Base-by-base conservation (phyloP, 1,140 invertebrate genomes). In the Aleiodes sp. region DNA sequence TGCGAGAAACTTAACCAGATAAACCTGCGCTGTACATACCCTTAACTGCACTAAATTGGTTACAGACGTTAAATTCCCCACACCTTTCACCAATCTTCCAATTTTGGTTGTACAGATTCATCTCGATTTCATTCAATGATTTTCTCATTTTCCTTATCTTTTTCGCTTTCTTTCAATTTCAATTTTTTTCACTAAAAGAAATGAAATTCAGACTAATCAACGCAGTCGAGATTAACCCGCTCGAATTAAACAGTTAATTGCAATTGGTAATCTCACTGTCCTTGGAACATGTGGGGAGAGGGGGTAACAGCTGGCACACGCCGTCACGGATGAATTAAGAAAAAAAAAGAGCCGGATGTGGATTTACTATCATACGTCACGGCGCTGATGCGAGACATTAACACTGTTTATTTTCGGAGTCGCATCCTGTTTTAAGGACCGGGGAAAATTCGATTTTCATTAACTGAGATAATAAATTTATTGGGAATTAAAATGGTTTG, bases 271-370 rank as follows among this genome's bases (percentile, higher is more conserved):
- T 52, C 9, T 19, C 19, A 12, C 21, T 16, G 8, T 14, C 43
- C 43, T 14, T 19, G 16, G 3, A 6, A 35, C 10, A 46, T 46
- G 12, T 1, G 14, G 10, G 41, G 14, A 19, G 14, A 19, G 46
- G 46, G 46, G 46, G 21, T 52, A 52, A 52, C 46, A 52, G 46
- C 46, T 52, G 46, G 46, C 46, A 52, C 46, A 12, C 21, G 46
- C 26, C 46, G 46, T 24, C 46, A 52, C 46, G 46, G 46, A 52
- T 52, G 46, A 52, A 52, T 52, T 52, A 10, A 52, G 26, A 52
- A 52, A 52, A 52, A n/a, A n/a, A n/a, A n/a, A n/a, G n/a, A n/a
- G n/a, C 46, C 46, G 46, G 46, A 52, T 52, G 21, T 24, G 6
- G 8, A 26, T 52, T 16, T 19, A 19, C 41, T 52, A 52, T 52